Evolutionary conservation across 2,797 vertebrate genomes (phyloP).

Genomic region (Cossypha heuglini): DNA sequence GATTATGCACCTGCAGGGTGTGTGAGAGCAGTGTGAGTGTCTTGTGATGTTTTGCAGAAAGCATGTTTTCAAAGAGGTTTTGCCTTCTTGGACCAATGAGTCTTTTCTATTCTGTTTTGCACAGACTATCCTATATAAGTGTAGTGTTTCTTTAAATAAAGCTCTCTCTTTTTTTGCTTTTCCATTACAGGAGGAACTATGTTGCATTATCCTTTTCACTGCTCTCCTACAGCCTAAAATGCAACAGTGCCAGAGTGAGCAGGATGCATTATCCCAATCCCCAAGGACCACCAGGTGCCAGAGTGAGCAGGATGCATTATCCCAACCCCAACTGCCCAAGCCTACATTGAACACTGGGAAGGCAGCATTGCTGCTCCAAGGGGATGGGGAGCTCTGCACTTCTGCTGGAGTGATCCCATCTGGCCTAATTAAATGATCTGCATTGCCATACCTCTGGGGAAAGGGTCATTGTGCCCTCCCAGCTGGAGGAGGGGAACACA

Average conservation of each 20-base stretch:
- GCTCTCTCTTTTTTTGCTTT: too few relatives aligned
- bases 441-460: constrained; percentile 9
- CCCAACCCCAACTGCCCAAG: background rate
- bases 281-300: background rate
- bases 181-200: too few relatives aligned
- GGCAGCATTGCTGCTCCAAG: background rate
- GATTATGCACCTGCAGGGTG: too few relatives aligned
- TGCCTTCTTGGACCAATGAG: too few relatives aligned
- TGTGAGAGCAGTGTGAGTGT: too few relatives aligned
- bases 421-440: constrained; percentile 42
- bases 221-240: too few relatives aligned
- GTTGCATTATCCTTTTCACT: too few relatives aligned
- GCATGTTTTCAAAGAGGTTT: too few relatives aligned
- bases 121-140: too few relatives aligned
- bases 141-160: too few relatives aligned
- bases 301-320: background rate
- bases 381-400: constrained; percentile 12
- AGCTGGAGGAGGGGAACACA: background rate
- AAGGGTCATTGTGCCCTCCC: constrained; percentile 4
- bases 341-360: background rate
- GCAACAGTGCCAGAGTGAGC: background rate
- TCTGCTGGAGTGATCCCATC: constrained; percentile 31
- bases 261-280: background rate
- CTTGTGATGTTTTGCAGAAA: too few relatives aligned
- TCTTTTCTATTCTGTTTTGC: too few relatives aligned